Evolutionary conservation across 2,113 vertebrate species (phyloP).

Genomic region (Channa argus): DNA sequence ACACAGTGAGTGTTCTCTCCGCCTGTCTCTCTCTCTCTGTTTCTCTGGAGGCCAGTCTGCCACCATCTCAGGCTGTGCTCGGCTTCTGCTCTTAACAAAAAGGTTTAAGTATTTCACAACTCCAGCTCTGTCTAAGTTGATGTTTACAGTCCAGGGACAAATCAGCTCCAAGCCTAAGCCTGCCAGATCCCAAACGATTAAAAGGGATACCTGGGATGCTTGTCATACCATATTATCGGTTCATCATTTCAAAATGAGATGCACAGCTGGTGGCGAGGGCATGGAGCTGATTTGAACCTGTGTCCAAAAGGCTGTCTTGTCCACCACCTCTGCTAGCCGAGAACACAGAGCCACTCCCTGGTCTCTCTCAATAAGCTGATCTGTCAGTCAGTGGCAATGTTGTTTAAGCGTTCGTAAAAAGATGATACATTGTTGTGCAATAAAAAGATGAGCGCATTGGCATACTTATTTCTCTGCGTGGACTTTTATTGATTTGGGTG

Average conservation of each 20-base stretch:
- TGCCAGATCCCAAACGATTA: slow-evolving; percentile 45
- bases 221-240: slow-evolving; percentile 12
- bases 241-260: slow-evolving; percentile 45
- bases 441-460: slow-evolving; percentile 92
- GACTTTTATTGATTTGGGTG: slow-evolving; percentile 60
- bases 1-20: slow-evolving; percentile 64
- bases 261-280: slow-evolving; percentile 38
- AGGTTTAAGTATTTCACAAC: slow-evolving; percentile 55
- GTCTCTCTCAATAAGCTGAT: slow-evolving; percentile 83
- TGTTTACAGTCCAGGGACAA: slow-evolving; percentile 72
- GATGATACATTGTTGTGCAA: slow-evolving; percentile 89
- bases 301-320: slow-evolving; percentile 72
- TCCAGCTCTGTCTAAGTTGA: slow-evolving; percentile 75
- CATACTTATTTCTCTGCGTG: slow-evolving; percentile 74
- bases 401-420: slow-evolving; percentile 83
- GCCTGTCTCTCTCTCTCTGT: slow-evolving; percentile 40
- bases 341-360: slow-evolving; percentile 76
- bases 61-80: slow-evolving; percentile 75
- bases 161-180: slow-evolving; percentile 61
- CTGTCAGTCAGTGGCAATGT: slow-evolving; percentile 85
- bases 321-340: slow-evolving; percentile 72
- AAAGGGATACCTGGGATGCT: slow-evolving; percentile 23
- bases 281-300: slow-evolving; percentile 68
- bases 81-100: slow-evolving; percentile 66
- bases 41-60: slow-evolving; percentile 62